Base-by-base conservation (phyloP, 2,888 invertebrate species). In the Apamea sordens region DNA sequence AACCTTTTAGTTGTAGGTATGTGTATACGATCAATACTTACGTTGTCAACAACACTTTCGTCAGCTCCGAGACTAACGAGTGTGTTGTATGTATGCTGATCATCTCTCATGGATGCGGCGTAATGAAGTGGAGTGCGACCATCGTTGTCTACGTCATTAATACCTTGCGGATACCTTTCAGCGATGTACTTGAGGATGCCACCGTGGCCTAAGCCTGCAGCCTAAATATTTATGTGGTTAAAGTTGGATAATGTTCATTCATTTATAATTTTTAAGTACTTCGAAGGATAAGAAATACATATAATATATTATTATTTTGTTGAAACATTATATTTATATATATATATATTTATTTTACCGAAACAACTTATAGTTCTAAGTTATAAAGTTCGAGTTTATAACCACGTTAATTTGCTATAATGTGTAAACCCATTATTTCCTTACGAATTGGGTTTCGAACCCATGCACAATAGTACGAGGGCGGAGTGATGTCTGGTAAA, bases 111-210 rank as follows among this genome's bases (percentile, higher is more conserved):
- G 24, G 98, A 97, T 4, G 98, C 98, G 0, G 99, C 98, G 95
- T 98, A 99, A 95, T 99, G 99, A 71, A 99, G 95, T 0, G 99
- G 98, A 0, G 99, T 99, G 87, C 98, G 97, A 41, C 99, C 99
- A 82, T 99, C 98, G 91, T 98, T 98, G 94, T 99, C 99, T 32
- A 97, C 96, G 61, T 98, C 97, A 73, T 97, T 97, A 47, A 98
- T 97, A 4, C 98, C 97, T 92, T 97, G 97, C 10, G 98, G 98
- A 92, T 98, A 98, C 85, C 97, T 97, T 69, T 97, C 97, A 1
- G 98, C 93, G 68, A 99, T 97, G 93, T 98, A 98, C 89, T 98
- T 98, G 41, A 98, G 97, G 77, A 99, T 98, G 84, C 98, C 98
- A 72, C 97, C 97, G 89, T 98, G 98, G 0, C 98, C 98, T 83